Evolutionary conservation across 2,113 vertebrate genomes (phyloP), one percentile per base, ranked within the genome.

Genomic region (Cyprinodon variegatus): DNA sequence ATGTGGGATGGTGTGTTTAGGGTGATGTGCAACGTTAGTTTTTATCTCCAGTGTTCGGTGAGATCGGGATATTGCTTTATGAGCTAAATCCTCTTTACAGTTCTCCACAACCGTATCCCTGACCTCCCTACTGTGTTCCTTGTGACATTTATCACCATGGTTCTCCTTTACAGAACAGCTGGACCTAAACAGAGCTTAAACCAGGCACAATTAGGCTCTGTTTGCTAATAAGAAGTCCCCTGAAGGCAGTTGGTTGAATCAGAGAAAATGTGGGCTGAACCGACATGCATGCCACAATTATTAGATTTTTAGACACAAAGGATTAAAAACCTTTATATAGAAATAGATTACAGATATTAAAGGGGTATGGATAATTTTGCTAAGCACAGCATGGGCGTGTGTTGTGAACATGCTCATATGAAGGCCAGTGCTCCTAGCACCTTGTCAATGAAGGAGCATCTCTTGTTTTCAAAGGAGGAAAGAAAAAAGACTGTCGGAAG

Each of bases 401-500:
- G 82, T 88, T 82, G 81, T 91, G 89, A 84, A 87, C 86, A 87
- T 92, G 72, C 88, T 89, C 91, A 79, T 90, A 86, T 90, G 86
- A 84, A 89, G 88, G 67, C 83, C 67, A 86, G 78, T 90, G 88
- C 88, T 87, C 92, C 82, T 85, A 82, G 75, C 79, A 89, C 83
- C 85, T 63, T 88, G 83, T 95, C 93, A 66, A 76, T 91, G 86
- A 94, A 87, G 85, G 83, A 92, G 86, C 93, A 89, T 94, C 91
- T 82, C 86, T 93, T 75, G 69, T 78, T 89, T 89, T 85, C 72
- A 72, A 92, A 92, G 84, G 91, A 88, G 70, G 77, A 76, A 76
- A 67, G 70, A 79, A 76, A 76, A 67, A 65, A 86, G 57, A 83
- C 79, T 91, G 92, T 93, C 84, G 59, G 80, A 91, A 92, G 85